Percentiles rank a stretch among this genome's conserved stretches.
Conservation (phyloP, 2,113 vertebrate species). For the Malurus alboscapulatus region DNA sequence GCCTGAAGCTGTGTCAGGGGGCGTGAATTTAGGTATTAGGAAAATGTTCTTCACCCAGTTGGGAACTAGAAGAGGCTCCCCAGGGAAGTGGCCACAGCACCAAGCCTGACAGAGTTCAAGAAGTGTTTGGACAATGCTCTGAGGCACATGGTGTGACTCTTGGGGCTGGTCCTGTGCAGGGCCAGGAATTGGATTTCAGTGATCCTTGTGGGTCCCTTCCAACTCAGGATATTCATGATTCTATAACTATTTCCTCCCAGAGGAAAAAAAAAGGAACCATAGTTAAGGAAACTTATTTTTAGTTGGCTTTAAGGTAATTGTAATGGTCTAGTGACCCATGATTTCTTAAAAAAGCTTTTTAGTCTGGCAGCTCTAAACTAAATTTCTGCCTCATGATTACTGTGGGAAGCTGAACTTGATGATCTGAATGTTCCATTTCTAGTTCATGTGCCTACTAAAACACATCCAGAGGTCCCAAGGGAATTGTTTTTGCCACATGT, state of each 20-base stretch:
- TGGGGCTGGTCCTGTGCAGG: too few relatives aligned
- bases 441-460: not conserved
- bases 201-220: not conserved
- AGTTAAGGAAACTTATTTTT: not conserved
- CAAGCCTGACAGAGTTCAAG: not conserved
- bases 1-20: not conserved
- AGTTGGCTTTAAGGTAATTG: not conserved
- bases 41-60: not conserved
- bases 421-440: not conserved
- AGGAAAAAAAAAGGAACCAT: not conserved
- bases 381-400: not conserved
- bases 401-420: not conserved
- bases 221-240: not conserved
- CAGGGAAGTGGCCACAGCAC: not conserved
- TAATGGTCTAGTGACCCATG: not conserved
- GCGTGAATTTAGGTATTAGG: fast-evolving
- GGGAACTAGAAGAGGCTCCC: not conserved
- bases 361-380: not conserved
- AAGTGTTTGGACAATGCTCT: not conserved
- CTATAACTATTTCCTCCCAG: not conserved
- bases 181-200: fast-evolving
- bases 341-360: not conserved
- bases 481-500: not conserved
- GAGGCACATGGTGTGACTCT: not conserved
- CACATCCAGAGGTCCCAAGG: not conserved